Conservation (phyloP, 2,113 vertebrate species). For the Rhegmatorhina hoffmannsi region DNA sequence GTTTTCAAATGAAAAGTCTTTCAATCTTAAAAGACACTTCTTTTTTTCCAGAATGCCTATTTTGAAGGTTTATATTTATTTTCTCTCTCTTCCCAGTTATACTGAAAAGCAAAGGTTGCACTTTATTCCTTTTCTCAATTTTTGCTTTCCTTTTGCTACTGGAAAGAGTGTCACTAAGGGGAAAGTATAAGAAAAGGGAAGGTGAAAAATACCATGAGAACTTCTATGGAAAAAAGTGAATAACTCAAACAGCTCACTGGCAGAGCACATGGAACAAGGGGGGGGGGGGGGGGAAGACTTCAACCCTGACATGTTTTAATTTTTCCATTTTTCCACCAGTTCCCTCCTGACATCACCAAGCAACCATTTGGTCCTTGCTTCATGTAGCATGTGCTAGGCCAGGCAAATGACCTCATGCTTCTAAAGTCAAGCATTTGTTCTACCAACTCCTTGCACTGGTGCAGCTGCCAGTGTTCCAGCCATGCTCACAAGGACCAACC, state of each 20-base stretch:
- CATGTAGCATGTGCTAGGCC: background rate
- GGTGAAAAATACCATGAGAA: background rate
- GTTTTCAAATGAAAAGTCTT: slow-evolving; percentile 67
- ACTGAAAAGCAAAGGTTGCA: background rate
- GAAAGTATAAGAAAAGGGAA: background rate
- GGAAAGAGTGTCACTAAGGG: background rate
- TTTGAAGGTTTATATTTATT: background rate
- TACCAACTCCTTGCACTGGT: background rate
- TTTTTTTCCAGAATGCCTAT: background rate
- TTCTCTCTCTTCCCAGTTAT: background rate
- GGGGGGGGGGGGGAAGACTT: background rate
- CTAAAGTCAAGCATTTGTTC: slow-evolving; percentile 7
- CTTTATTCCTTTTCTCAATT: background rate
- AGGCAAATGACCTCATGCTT: background rate
- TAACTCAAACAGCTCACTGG: slow-evolving; percentile 49
- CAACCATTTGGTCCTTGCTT: slow-evolving; percentile 32
- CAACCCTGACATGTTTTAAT: slow-evolving; percentile 18
- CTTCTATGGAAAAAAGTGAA: background rate
- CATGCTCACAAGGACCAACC: rapidly evolving
- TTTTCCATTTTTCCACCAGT: slow-evolving; percentile 43
- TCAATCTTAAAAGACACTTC: background rate
- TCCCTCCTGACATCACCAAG: slow-evolving; percentile 35
- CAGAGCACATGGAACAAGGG: slow-evolving; percentile 32
- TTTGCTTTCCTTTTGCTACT: background rate
- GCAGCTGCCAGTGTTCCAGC: background rate